phyloP scores from a whole-genome alignment of 2,888 invertebrate genomes.

The Hesperia comma region DNA sequence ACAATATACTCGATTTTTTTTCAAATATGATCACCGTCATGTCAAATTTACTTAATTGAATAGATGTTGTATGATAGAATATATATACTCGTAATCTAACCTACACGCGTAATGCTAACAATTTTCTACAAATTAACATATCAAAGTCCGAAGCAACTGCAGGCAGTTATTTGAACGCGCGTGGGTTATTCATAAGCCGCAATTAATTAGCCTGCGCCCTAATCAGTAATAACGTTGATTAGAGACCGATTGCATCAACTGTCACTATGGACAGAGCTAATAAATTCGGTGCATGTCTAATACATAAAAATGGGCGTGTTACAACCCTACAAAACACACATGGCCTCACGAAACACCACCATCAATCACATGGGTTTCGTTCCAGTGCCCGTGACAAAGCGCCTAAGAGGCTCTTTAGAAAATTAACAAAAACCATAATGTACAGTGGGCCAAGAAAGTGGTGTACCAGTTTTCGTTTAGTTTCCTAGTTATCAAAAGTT shows the following conservation, averaged over 20 bases:
- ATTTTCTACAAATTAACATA: no score
- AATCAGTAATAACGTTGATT: not conserved
- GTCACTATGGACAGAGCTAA: not conserved
- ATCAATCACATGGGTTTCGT: conserved; percentile 68
- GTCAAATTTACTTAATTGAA: no score
- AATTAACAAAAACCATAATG: conserved; percentile 48
- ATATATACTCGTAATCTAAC: no score
- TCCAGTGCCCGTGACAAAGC: conserved; percentile 55
- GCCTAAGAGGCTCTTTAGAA: conserved; percentile 52
- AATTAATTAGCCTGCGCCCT: not conserved
- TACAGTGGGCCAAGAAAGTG: no score
- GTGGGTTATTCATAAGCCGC: not conserved
- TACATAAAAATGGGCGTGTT: conserved; percentile 1
- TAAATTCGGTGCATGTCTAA: not conserved
- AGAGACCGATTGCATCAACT: not conserved
- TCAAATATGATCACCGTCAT: no score
- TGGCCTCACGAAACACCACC: conserved; percentile 57
- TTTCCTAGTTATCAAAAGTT: no score
- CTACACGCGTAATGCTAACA: no score
- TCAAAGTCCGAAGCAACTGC: no score
- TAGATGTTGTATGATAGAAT: no score
- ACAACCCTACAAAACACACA: conserved; percentile 37
- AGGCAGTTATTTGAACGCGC: not conserved
- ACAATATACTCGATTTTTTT: no score
- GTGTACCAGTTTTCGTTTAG: no score